Percentiles rank a stretch among this genome's conserved stretches.
phyloP scores from a whole-genome alignment of 2,888 invertebrate species.

The Tetanocera ferruginea region DNA sequence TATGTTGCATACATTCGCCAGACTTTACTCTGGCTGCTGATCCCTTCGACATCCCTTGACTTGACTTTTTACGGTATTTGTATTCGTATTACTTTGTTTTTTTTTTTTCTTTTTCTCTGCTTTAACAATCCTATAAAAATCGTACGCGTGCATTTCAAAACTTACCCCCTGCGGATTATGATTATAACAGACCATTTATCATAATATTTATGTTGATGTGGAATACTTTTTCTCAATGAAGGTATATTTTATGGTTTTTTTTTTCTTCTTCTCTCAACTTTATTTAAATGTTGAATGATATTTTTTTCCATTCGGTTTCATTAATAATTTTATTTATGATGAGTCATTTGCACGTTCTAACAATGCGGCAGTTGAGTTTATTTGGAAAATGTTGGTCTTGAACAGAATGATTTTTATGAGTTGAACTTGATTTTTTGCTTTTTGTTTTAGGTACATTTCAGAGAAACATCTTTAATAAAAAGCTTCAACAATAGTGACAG shows the following conservation, averaged over 20 bases:
- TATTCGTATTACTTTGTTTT: conserved; percentile 37
- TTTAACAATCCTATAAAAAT: conserved; percentile 50
- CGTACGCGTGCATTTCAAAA: conserved; percentile 58
- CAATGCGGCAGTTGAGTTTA: not conserved
- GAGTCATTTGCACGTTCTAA: conserved; percentile 69
- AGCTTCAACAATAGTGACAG: too few species aligned
- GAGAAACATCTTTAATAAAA: too few species aligned
- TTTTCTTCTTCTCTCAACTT: not conserved
- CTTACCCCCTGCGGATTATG: conserved; percentile 68
- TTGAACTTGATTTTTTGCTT: too few species aligned
- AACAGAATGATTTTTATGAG: too few species aligned
- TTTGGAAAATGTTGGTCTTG: too few species aligned
- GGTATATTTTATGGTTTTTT: conserved; percentile 46
- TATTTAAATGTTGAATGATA: conserved; percentile 41
- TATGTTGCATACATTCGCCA: conserved; percentile 55
- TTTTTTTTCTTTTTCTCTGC: conserved; percentile 6
- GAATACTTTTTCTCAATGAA: conserved; percentile 68
- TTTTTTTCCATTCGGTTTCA: conserved; percentile 51
- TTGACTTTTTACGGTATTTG: conserved; percentile 35
- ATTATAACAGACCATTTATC: conserved; percentile 68
- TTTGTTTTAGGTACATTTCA: too few species aligned
- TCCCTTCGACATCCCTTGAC: conserved; percentile 44
- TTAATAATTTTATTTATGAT: conserved; percentile 69
- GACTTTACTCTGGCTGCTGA: conserved; percentile 36
- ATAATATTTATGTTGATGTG: conserved; percentile 68